Conservation (phyloP, 1,140 invertebrate genomes). For the Drosophila erecta region DNA sequence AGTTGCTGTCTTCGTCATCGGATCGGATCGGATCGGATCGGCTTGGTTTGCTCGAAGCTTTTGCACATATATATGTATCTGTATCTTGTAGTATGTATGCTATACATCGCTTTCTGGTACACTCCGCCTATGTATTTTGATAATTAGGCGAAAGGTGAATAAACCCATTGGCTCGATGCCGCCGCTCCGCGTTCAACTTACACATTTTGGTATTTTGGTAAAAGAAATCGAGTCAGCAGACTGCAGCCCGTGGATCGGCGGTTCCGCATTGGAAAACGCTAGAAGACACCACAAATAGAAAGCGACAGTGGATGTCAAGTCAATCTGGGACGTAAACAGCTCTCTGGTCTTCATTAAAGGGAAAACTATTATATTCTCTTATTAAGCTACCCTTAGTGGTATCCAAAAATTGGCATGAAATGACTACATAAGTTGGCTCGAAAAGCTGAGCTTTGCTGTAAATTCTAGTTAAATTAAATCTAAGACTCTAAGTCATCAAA, state of each 20-base stretch:
- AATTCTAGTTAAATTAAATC: too few relatives aligned
- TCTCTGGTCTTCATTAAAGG: neutral
- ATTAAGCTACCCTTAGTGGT: too few relatives aligned
- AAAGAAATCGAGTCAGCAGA: slow-evolving; percentile 70
- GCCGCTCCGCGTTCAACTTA: slow-evolving; percentile 61
- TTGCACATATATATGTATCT: slow-evolving; percentile 39
- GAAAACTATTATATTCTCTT: too few relatives aligned
- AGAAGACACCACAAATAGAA: slow-evolving; percentile 38
- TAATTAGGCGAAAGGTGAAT: slow-evolving; percentile 83
- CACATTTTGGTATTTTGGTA: slow-evolving; percentile 68
- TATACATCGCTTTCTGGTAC: slow-evolving; percentile 42
- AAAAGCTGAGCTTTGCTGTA: too few relatives aligned
- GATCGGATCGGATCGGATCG: neutral
- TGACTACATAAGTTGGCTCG: too few relatives aligned
- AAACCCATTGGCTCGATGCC: slow-evolving; percentile 59
- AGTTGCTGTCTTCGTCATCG: slow-evolving; percentile 51
- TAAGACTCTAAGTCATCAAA: too few relatives aligned
- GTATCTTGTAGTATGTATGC: neutral
- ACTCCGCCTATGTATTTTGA: slow-evolving; percentile 79
- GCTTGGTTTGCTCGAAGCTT: slow-evolving; percentile 33
- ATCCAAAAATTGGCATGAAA: too few relatives aligned
- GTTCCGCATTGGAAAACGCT: slow-evolving; percentile 46
- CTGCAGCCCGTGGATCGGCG: slow-evolving; percentile 36
- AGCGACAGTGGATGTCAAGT: slow-evolving; percentile 11
- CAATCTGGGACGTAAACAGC: slow-evolving; percentile 29